Conservation (phyloP, 2,888 invertebrate genomes). For the Phragmatobia fuliginosa region DNA sequence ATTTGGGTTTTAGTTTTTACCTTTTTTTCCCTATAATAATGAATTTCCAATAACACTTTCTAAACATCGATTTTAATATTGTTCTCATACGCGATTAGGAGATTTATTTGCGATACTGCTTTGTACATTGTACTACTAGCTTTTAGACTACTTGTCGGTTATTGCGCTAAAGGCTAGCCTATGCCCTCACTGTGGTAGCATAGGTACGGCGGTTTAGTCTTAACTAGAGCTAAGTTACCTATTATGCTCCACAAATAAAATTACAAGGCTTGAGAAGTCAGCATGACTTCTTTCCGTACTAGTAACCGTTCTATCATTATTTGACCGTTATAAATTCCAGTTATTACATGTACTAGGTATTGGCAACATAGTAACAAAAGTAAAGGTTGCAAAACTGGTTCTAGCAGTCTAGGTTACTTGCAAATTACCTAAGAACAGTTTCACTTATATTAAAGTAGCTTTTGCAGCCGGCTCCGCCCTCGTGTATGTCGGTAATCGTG, state of each 20-base stretch:
- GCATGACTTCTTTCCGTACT: not conserved
- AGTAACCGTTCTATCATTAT: conserved; percentile 4
- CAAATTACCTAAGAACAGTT: conserved; percentile 18
- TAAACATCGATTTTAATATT: not conserved
- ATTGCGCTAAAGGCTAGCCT: too few species aligned
- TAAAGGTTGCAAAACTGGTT: conserved; percentile 25
- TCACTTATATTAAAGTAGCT: conserved; percentile 12
- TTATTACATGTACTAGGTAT: conserved; percentile 4
- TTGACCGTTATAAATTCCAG: conserved; percentile 12
- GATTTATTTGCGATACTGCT: too few species aligned
- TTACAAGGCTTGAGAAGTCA: not conserved
- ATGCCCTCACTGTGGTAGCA: too few species aligned
- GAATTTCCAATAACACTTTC: too few species aligned
- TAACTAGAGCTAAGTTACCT: not conserved
- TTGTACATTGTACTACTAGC: too few species aligned
- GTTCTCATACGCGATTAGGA: too few species aligned
- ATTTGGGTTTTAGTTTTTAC: too few species aligned
- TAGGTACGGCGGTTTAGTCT: too few species aligned
- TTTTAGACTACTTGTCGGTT: too few species aligned
- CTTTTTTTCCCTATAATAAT: too few species aligned
- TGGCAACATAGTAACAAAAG: conserved; percentile 21
- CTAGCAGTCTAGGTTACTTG: conserved; percentile 16
- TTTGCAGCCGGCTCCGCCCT: too few species aligned
- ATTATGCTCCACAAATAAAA: not conserved
- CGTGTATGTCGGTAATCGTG: too few species aligned